Percentiles rank a stretch among this genome's conserved stretches.
phyloP scores from a whole-genome alignment of 2,888 invertebrate genomes.

The Bombylius discolor region DNA sequence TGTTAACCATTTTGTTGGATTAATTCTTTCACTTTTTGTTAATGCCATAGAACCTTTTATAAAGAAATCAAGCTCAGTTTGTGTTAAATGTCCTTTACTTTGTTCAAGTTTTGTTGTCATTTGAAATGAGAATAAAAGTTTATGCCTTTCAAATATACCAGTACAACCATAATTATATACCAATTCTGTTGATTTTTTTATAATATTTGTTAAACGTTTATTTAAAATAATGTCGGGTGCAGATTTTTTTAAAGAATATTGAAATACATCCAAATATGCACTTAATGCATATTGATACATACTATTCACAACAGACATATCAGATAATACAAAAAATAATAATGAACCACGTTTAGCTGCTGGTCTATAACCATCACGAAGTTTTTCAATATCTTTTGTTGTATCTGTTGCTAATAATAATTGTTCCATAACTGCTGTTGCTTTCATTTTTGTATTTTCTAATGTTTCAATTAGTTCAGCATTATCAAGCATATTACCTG shows the following conservation, averaged over 20 bases:
- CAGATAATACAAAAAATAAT: slow-evolving; percentile 78
- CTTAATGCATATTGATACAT: slow-evolving; percentile 90
- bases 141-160: slow-evolving; percentile 84
- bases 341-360: slow-evolving; percentile 80
- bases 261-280: slow-evolving; percentile 75
- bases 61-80: slow-evolving; percentile 74
- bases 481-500: slow-evolving; percentile 88
- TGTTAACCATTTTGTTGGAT: slow-evolving; percentile 62
- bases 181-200: slow-evolving; percentile 71
- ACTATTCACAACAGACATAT: slow-evolving; percentile 74
- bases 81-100: slow-evolving; percentile 48
- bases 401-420: slow-evolving; percentile 63
- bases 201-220: slow-evolving; percentile 67
- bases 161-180: slow-evolving; percentile 87
- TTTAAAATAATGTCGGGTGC: slow-evolving; percentile 64
- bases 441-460: slow-evolving; percentile 81
- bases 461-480: slow-evolving; percentile 71
- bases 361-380: slow-evolving; percentile 73
- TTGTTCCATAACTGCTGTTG: slow-evolving; percentile 68
- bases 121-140: slow-evolving; percentile 81
- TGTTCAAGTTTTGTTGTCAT: slow-evolving; percentile 74
- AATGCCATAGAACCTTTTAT: slow-evolving; percentile 73
- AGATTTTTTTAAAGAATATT: slow-evolving; percentile 66
- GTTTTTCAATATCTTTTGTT: slow-evolving; percentile 63
- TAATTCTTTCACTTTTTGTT: slow-evolving; percentile 52